phyloP scores from a whole-genome alignment of 2,888 invertebrate species.

The Brachycybe producta region DNA sequence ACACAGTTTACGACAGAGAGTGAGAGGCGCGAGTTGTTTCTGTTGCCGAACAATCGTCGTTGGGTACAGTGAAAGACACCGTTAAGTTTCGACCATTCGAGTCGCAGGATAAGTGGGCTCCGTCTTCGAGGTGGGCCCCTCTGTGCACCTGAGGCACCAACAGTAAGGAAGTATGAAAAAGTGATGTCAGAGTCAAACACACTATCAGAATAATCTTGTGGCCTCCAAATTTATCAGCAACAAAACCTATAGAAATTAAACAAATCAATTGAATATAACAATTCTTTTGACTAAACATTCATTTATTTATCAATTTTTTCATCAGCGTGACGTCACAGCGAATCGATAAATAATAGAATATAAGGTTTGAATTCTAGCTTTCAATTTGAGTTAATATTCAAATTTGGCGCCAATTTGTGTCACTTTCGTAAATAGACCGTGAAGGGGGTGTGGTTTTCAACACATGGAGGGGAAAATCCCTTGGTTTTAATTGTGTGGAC shows the following conservation, averaged over 20 bases:
- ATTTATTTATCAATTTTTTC: no score
- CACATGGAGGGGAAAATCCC: no score
- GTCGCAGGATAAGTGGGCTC: neutral
- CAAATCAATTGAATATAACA: no score
- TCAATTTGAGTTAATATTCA: no score
- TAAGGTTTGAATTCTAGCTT: no score
- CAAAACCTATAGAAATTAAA: slow-evolving; percentile 25
- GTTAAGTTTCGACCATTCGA: neutral
- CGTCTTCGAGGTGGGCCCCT: neutral
- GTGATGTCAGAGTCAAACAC: slow-evolving; percentile 59
- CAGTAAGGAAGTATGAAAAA: slow-evolving; percentile 64
- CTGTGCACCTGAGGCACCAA: slow-evolving; percentile 26
- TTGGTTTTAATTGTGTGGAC: no score
- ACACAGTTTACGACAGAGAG: neutral
- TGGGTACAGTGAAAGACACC: neutral
- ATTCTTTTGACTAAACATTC: no score
- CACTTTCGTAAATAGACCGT: no score
- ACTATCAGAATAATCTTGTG: slow-evolving; percentile 71
- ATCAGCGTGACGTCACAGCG: no score
- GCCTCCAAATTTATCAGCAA: slow-evolving; percentile 73
- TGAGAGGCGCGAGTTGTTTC: neutral
- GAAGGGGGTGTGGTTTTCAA: no score
- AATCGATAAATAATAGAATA: no score
- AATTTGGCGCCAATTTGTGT: no score
- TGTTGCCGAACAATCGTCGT: neutral